Evolutionary conservation across 2,888 invertebrate species (phyloP).

Genomic region (Polietes domitor): DNA sequence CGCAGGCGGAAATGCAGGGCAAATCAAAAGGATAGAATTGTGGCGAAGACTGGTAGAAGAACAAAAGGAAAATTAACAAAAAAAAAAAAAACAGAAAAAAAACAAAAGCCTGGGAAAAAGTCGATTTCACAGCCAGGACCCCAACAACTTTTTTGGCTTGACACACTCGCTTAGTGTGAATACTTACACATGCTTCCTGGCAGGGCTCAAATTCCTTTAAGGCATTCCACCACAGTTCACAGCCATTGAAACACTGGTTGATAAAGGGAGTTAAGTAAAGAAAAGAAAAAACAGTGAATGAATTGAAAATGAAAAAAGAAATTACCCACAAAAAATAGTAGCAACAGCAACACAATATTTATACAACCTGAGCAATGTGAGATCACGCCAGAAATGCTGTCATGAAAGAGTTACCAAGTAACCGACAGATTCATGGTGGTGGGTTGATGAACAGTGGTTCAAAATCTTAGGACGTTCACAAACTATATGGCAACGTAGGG

Average conservation of each 20-base stretch:
- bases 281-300: conserved; percentile 39
- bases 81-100: background rate
- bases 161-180: conserved; percentile 29
- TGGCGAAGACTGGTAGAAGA: conserved; percentile 70
- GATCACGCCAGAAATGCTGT: background rate
- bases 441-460: background rate
- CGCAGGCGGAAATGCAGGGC: conserved; percentile 78
- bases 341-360: conserved; percentile 29
- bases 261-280: conserved; percentile 49
- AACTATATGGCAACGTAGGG: too few relatives aligned
- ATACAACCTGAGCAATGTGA: conserved; percentile 28
- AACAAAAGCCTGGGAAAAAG: conserved; percentile 17
- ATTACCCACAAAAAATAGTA: conserved; percentile 18
- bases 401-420: conserved; percentile 27
- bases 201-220: conserved; percentile 86
- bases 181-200: conserved; percentile 91
- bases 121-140: background rate
- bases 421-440: background rate
- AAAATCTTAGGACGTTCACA: too few relatives aligned
- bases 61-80: conserved; percentile 29
- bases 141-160: background rate
- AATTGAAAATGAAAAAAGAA: conserved; percentile 39
- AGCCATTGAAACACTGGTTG: conserved; percentile 92
- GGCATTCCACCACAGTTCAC: conserved; percentile 89
- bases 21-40: conserved; percentile 76